Evolutionary conservation across 2,797 vertebrate genomes (phyloP).

Genomic region (Sebastiscus tertius): DNA sequence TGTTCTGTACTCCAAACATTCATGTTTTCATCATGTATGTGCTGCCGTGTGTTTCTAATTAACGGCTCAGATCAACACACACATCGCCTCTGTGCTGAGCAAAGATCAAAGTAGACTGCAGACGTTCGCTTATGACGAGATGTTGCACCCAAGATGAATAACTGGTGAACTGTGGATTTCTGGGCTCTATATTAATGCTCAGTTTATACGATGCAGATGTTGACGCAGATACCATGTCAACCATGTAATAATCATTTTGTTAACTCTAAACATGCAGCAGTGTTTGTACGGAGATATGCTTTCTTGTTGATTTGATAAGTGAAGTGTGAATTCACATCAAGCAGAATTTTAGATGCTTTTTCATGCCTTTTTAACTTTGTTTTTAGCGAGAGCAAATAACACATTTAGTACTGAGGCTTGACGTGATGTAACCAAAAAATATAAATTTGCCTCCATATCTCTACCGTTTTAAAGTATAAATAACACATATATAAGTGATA

Average conservation of each 20-base stretch:
- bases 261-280: background rate
- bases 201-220: background rate
- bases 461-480: background rate
- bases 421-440: background rate
- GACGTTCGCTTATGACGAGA: background rate
- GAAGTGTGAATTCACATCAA: background rate
- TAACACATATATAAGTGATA: background rate
- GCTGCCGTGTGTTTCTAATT: slow-evolving; percentile 2
- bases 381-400: background rate
- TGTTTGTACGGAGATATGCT: background rate
- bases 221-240: background rate
- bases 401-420: background rate
- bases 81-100: background rate
- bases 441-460: background rate
- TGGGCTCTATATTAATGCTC: background rate
- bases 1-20: background rate
- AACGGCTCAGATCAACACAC: background rate
- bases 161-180: background rate
- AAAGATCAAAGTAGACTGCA: background rate
- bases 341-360: background rate
- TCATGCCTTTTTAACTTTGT: background rate
- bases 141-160: background rate
- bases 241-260: background rate
- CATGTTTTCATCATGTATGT: background rate
- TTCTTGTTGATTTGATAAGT: background rate